These are phyloP conservation scores for Arizona elegans DNA, from an alignment of 2,113 vertebrate species.

Conservation along the genomic window DNA sequence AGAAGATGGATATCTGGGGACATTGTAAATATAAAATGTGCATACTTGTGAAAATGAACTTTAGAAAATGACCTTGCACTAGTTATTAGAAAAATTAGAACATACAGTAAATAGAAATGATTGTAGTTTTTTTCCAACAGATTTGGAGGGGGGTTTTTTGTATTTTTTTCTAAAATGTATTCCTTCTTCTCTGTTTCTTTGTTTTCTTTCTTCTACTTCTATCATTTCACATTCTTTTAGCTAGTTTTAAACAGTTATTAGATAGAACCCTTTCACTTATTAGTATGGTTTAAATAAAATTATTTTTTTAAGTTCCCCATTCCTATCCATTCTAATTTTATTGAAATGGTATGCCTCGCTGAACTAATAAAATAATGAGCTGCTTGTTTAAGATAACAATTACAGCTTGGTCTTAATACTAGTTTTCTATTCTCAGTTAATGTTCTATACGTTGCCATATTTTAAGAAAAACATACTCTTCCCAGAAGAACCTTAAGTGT, in stretches of 20 bases:
- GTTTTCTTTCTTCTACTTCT: background rate
- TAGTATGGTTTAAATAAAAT: background rate
- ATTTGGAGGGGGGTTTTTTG: background rate
- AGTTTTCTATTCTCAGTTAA: slow-evolving; percentile 42
- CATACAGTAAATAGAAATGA: background rate
- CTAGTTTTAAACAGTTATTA: background rate
- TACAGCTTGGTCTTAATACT: slow-evolving; percentile 42
- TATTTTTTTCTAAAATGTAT: background rate
- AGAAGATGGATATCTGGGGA: background rate
- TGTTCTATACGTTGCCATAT: slow-evolving; percentile 49
- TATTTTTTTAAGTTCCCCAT: background rate
- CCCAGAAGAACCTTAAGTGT: slow-evolving; percentile 52
- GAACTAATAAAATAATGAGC: slow-evolving; percentile 3
- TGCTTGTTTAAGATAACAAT: slow-evolving; percentile 5
- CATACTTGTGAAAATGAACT: background rate
- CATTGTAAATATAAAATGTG: background rate
- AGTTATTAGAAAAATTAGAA: background rate
- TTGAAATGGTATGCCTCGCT: background rate
- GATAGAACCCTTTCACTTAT: background rate
- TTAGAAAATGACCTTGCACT: background rate
- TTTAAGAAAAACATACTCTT: slow-evolving; percentile 40
- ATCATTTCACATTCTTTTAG: background rate
- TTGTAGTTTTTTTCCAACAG: background rate
- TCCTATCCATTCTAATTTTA: background rate
- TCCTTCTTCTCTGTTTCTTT: background rate